Conservation (phyloP, 2,113 vertebrate species). For the Maylandia zebra region DNA sequence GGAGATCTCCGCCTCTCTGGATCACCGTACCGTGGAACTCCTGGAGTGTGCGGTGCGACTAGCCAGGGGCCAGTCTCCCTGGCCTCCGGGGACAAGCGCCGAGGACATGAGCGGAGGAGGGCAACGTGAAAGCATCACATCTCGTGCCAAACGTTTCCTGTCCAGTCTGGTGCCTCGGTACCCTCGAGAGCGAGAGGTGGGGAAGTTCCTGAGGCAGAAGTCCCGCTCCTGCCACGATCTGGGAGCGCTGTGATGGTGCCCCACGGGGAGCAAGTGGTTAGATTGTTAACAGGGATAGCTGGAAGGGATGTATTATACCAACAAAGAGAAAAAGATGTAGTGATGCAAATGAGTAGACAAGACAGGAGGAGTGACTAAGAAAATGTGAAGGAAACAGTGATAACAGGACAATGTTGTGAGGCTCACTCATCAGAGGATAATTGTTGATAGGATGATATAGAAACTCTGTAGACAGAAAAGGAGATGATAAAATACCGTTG, state of each 20-base stretch:
- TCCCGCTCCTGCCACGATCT: slow-evolving; percentile 86
- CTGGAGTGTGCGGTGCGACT: slow-evolving; percentile 79
- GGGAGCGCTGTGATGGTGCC: slow-evolving; percentile 65
- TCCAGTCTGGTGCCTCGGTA: slow-evolving; percentile 78
- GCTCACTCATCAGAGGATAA: not conserved
- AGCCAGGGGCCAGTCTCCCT: slow-evolving; percentile 69
- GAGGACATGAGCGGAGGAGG: slow-evolving; percentile 53
- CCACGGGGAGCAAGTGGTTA: not conserved
- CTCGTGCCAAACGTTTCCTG: slow-evolving; percentile 83
- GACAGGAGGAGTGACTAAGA: not conserved
- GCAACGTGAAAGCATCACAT: slow-evolving; percentile 80
- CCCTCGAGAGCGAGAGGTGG: slow-evolving; percentile 60
- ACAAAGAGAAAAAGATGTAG: not conserved
- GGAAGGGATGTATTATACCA: not conserved
- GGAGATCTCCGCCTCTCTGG: slow-evolving; percentile 83
- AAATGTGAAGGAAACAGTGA: not conserved
- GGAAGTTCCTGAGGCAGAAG: slow-evolving; percentile 82
- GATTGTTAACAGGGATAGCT: not conserved
- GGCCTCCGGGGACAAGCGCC: slow-evolving; percentile 43
- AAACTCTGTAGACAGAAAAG: slow-evolving; percentile 21
- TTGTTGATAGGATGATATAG: not conserved
- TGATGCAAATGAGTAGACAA: not conserved
- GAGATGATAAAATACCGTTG: not conserved
- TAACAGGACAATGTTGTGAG: not conserved
- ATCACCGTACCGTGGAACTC: slow-evolving; percentile 80